Base-by-base conservation (phyloP, 2,888 invertebrate genomes). In the Amblyjoppa proteus region DNA sequence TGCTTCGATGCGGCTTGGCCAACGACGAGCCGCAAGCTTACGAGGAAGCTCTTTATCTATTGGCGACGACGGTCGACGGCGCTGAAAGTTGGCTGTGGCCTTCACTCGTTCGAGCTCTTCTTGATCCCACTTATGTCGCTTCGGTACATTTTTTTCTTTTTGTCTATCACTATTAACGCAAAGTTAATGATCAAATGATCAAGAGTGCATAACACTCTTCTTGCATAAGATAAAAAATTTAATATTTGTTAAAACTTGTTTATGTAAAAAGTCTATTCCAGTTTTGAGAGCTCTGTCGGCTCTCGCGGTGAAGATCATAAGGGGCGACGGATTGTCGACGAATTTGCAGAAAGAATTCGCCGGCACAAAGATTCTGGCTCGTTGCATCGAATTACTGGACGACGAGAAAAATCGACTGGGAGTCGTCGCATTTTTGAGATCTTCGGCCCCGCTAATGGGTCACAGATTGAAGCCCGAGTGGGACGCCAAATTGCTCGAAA, bases 1-100 rank as follows among this genome's bases (percentile, higher is more conserved):
- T 93, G 89, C 25, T 71, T 6, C 91, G 92, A 68, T 93, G 92
- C 81, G 92, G 89, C 31, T 69, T 87, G 7, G 87, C 88, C 16
- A 88, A 84, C 3, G 91, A 91, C 16, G 93, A 93, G 78, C 88
- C 89, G 4, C 91, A 91, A 53, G 90, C 93, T 0, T 93, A 91
- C 81, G 91, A 92, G 66, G 93, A 93, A 80, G 93, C 93, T 41
- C 86, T 93, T 3, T 90, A 92, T 87, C 89, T 93, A 45, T 88
- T 93, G 9, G 92, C 93, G 5, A 93, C 91, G 16, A 93, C 93
- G 3, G 93, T 93, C 3, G 91, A 92, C 6, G 93, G 92, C 0
- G 92, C 91, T 2, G 93, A 93, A 84, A 90, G 58, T 66, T 93
- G 93, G 93, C 88, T 93, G 1, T 93, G 93, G 93, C 92, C 93